Base-by-base conservation (phyloP, 1,140 invertebrate species). In the Wiebesia pumilae region DNA sequence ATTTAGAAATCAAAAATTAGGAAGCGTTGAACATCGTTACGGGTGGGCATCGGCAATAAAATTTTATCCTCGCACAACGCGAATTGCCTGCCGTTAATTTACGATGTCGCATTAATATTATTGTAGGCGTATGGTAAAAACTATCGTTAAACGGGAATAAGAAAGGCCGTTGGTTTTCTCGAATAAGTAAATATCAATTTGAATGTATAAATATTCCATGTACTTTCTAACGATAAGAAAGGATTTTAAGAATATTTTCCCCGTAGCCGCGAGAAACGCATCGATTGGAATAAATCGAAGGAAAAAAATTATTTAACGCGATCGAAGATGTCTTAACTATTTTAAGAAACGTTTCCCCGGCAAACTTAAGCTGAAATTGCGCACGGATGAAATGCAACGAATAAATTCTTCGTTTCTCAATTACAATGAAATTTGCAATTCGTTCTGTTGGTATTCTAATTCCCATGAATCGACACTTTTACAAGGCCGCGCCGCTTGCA, bases 381-480 rank as follows among this genome's bases (percentile, higher is more conserved):
- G 19, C 19, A 24, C 33, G n/a, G 40, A 38, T 38, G 35, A 47
- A 47, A 47, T 7, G 69, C 3, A 71, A 75, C n/a, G 12, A 43
- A 43, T 24, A n/a, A 75, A 75, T 75, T 40, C 38, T 35, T 24
- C 71, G 24, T 75, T 75, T 12, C 24, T 27, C 71, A 14, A 19
- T 40, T 14, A 75, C 24, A 43, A 75, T 75, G 33, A 75, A 75
- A 75, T 75, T 43, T 75, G 9, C 71, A 75, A n/a, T 75, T 75
- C 3, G n/a, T n/a, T 0, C 40, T 0, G n/a, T 12, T 73, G 24
- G 38, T 75, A 75, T 75, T 75, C 71, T n/a, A 75, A 75, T 75
- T 75, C 71, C 71, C 71, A 75, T 43, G 71, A 38, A 38, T 75
- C 71, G 21, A n/a, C 71, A 75, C 71, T 75, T 75, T 40, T 43